A percentile compares a stretch with the other conserved stretches of the same genome.
phyloP scores from a whole-genome alignment of 2,113 vertebrate species.

The Oxyruncus cristatus region DNA sequence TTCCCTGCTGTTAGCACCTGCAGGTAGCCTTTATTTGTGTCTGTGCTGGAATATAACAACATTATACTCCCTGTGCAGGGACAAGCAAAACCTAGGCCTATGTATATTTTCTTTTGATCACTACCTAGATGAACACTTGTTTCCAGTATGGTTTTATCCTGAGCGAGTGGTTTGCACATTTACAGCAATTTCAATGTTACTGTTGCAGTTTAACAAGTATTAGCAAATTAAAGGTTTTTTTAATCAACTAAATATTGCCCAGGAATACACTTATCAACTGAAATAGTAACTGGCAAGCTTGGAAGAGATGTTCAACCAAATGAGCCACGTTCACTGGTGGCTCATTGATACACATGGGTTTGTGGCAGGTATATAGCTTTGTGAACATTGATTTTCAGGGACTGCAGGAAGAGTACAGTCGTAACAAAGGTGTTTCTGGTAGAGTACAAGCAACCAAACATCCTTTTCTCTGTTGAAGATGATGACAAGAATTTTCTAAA shows the following conservation, averaged over 20 bases:
- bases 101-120: not conserved
- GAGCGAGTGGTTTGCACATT: not conserved
- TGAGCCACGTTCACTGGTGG: not conserved
- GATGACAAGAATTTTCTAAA: conserved; percentile 56
- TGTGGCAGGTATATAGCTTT: not conserved
- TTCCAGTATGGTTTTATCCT: not conserved
- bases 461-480: conserved; percentile 41
- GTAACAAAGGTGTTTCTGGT: conserved; percentile 92
- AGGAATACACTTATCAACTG: not conserved
- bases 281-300: not conserved
- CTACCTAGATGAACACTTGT: not conserved
- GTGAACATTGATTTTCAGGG: conserved; percentile 73
- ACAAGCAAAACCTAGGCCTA: not conserved
- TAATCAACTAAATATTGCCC: not conserved
- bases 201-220: not conserved
- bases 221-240: not conserved
- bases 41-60: not conserved
- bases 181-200: not conserved
- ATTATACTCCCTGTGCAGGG: not conserved
- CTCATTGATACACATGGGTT: not conserved
- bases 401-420: conserved; percentile 84
- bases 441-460: conserved; percentile 51
- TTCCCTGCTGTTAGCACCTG: not conserved
- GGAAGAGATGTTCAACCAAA: not conserved
- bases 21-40: not conserved